These are phyloP conservation scores for Urocitellus parryii DNA, from an alignment of 2,113 vertebrate species.

Conservation along the genomic window DNA sequence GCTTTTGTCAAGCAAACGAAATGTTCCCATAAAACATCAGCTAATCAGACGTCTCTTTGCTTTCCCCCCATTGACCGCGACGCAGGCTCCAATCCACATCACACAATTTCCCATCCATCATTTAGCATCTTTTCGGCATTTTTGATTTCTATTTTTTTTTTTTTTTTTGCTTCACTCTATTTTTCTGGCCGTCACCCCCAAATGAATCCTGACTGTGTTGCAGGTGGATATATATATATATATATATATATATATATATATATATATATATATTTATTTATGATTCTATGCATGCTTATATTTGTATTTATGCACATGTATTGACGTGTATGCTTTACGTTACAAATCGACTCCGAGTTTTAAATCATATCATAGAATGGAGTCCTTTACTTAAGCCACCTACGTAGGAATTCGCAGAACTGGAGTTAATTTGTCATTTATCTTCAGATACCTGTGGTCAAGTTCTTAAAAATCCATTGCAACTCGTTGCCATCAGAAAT, in stretches of 20 bases:
- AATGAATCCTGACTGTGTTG: background rate
- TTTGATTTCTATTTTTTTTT: slow-evolving; percentile 13
- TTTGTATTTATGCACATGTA: no score
- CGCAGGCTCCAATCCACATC: background rate
- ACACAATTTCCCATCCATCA: background rate
- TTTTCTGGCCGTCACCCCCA: background rate
- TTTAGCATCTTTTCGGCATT: background rate
- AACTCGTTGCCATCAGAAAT: no score
- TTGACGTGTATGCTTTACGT: no score
- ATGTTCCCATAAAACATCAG: slow-evolving; percentile 37
- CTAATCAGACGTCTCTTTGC: background rate
- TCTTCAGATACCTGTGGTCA: background rate
- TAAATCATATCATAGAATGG: background rate
- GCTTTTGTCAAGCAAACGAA: background rate
- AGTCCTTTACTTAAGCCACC: background rate
- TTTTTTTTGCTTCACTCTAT: slow-evolving; percentile 17
- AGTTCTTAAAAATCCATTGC: no score
- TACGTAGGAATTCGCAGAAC: background rate
- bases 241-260: no score
- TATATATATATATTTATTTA: background rate
- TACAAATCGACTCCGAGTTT: background rate
- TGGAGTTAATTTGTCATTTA: background rate
- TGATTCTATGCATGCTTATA: no score
- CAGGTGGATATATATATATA: no score
- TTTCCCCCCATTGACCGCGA: background rate